Conservation (phyloP, 2,797 vertebrate species). For the Eulemur coronatus region DNA sequence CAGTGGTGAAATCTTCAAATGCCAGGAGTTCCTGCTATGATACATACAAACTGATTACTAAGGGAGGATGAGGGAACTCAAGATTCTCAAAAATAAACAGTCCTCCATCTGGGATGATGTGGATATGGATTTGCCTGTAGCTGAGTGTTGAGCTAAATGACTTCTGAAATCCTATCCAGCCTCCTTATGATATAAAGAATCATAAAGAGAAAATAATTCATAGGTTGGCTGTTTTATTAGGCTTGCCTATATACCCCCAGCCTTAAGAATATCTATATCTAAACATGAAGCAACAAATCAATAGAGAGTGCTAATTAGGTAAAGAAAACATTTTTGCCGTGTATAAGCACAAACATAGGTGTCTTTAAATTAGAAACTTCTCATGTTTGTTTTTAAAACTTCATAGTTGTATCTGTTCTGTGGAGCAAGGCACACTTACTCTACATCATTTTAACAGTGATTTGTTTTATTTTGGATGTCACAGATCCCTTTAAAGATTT, state of each 20-base stretch:
- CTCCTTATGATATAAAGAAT: constrained; percentile 12
- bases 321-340: constrained; percentile 7
- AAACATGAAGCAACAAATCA: background rate
- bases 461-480: constrained; percentile 28
- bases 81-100: constrained; percentile 29
- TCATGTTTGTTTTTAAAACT: background rate
- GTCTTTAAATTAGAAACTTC: constrained; percentile 10
- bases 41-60: background rate
- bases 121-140: constrained; percentile 24
- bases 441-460: constrained; percentile 3
- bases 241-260: background rate
- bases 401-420: background rate
- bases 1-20: background rate
- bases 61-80: background rate
- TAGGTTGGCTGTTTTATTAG: background rate
- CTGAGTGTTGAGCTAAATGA: constrained; percentile 10
- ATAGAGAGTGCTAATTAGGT: background rate
- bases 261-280: background rate
- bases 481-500: background rate
- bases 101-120: background rate
- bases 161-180: background rate
- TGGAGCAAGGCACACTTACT: background rate
- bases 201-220: background rate
- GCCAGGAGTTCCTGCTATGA: background rate
- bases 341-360: background rate